Evolutionary conservation across 2,888 invertebrate genomes (phyloP), one percentile per base, ranked within the genome.

Genomic region (Sussaba pulchella): DNA sequence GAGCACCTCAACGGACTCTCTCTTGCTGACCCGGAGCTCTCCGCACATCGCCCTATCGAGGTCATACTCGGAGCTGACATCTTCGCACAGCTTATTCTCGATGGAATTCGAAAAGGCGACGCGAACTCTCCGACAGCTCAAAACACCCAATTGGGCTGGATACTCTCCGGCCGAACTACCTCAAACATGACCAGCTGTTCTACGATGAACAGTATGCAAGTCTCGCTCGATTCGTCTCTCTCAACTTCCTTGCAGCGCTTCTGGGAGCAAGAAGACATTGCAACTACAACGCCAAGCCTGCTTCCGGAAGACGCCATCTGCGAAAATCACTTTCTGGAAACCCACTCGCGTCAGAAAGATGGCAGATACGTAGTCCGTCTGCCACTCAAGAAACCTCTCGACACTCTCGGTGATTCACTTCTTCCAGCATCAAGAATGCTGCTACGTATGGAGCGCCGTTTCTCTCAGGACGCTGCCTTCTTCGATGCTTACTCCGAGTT

Each of bases 321-420:
- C 17, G 66, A 64, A 45, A 17, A 57, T 6, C 47, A 66, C 19
- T 75, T 43, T 39, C 4, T 19, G 1, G 1, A 41, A 8, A 75
- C 67, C 2, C 39, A 17, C 24, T 31, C 47, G 2, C 41, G 75
- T 1, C 5, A 14, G 8, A 3, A 12, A 0, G 36, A 67, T 10
- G 75, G 75, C 0, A 41, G 71, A n/a, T 77, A 77, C 36, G 47
- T 64, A 0, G 77, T 77, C 1, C 70, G 71, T 10, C 41, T 78
- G 1, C 72, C 61, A 3, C 43, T 78, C 19, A 78, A 66, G 31
- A 17, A 26, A 36, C 0, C 14, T 45, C 31, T 61, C 19, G 9
- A 0, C 6, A 12, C 26, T n/a, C 61, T 45, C 5, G 71, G 71
- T 1, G 41, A 71, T 12, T 71, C 71, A 1, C 19, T 10, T 4